Conservation (phyloP, 2,113 vertebrate species). For the Macaca nemestrina region DNA sequence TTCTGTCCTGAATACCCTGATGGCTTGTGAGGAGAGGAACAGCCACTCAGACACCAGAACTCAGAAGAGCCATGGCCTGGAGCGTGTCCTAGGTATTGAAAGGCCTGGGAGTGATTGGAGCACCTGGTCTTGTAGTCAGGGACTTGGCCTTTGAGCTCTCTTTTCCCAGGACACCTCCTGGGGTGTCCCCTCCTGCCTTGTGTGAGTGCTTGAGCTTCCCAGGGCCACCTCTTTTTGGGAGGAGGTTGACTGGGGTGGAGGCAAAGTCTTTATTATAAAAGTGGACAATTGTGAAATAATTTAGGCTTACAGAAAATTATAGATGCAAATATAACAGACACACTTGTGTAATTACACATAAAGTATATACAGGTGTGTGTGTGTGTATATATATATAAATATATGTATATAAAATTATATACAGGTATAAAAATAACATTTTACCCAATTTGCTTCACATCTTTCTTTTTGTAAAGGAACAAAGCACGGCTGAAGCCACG, state of each 20-base stretch:
- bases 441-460: background rate
- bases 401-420: too few relatives aligned
- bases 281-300: background rate
- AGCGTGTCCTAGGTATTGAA: background rate
- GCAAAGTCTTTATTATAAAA: background rate
- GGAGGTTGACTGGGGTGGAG: background rate
- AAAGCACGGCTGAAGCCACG: background rate
- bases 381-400: too few relatives aligned
- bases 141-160: too few relatives aligned
- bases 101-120: background rate
- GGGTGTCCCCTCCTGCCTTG: background rate
- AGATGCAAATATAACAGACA: background rate
- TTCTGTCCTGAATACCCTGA: background rate
- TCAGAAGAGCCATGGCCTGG: too few relatives aligned
- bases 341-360: background rate
- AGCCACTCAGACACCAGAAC: too few relatives aligned
- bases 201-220: background rate
- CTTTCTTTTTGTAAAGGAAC: background rate
- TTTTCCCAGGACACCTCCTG: background rate
- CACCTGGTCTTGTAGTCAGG: background rate
- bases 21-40: too few relatives aligned
- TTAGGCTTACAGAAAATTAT: background rate
- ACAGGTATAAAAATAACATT: background rate
- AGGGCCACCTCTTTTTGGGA: background rate
- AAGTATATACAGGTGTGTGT: too few relatives aligned